Conservation (phyloP, 2,113 vertebrate species). For the Henicopernis longicauda region DNA sequence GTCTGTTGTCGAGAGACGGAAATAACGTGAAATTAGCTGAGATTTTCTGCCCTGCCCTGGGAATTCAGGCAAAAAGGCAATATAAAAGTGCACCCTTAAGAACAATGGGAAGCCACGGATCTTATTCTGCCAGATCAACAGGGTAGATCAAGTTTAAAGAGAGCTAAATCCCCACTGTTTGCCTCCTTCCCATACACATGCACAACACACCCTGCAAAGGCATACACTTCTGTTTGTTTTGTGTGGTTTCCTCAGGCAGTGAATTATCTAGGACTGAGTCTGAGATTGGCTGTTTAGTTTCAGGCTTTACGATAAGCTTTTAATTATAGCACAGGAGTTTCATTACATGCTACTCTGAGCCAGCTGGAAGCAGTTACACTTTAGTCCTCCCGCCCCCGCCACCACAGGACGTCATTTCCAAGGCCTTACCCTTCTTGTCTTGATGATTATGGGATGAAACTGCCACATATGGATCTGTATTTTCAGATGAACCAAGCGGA, state of each 20-base stretch:
- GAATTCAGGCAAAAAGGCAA: neutral
- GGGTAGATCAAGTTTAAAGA: neutral
- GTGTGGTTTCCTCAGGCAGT: constrained; percentile 64
- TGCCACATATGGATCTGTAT: constrained; percentile 91
- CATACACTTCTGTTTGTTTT: constrained; percentile 64
- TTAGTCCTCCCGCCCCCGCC: constrained; percentile 72
- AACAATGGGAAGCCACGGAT: neutral
- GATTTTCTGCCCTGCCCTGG: neutral
- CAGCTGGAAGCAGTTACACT: constrained; percentile 89
- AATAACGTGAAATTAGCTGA: neutral
- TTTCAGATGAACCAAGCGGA: constrained; percentile 83
- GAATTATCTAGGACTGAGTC: constrained; percentile 3
- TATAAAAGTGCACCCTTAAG: neutral
- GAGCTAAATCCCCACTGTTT: neutral
- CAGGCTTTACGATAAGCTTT: constrained; percentile 53
- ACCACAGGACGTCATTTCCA: constrained; percentile 81
- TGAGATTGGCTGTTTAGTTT: constrained; percentile 34
- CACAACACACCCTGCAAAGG: neutral
- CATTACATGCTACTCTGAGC: constrained; percentile 7
- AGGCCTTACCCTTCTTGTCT: constrained; percentile 99
- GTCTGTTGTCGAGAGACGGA: neutral
- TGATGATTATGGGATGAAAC: constrained; percentile 95
- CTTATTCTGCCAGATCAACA: neutral
- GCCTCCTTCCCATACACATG: neutral
- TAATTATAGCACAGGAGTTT: constrained; percentile 33